These are phyloP conservation scores for Drosophila acutilabella DNA, from an alignment of 2,888 invertebrate species.

Conservation along the genomic window DNA sequence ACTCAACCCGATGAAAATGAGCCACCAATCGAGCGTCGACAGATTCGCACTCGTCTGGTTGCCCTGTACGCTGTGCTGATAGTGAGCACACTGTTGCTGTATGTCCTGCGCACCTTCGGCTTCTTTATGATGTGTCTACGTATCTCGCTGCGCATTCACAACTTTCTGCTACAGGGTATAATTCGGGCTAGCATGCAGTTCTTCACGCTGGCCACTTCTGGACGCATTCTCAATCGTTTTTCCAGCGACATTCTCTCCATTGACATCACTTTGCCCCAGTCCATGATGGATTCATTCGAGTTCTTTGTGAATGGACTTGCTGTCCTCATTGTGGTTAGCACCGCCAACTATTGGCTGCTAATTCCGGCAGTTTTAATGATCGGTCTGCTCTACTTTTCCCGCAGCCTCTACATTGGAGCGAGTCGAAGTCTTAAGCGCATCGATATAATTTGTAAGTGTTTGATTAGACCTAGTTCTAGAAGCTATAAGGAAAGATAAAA, in stretches of 20 bases:
- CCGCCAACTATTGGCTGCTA: conserved; percentile 88
- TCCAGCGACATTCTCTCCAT: conserved; percentile 90
- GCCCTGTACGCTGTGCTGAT: conserved; percentile 80
- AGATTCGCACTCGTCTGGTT: conserved; percentile 71
- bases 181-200: conserved; percentile 90
- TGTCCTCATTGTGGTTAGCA: conserved; percentile 88
- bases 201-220: conserved; percentile 89
- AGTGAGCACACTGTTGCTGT: conserved; percentile 84
- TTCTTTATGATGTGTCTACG: conserved; percentile 91
- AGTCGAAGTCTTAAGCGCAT: conserved; percentile 86
- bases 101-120: conserved; percentile 87
- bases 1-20: conserved; percentile 64
- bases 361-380: conserved; percentile 87
- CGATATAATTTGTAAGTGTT: conserved; percentile 83
- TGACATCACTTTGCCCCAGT: conserved; percentile 87
- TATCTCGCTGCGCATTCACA: conserved; percentile 91
- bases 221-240: conserved; percentile 90
- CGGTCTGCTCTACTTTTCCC: conserved; percentile 86
- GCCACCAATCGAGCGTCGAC: conserved; percentile 49
- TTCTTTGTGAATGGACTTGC: conserved; percentile 82
- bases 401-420: conserved; percentile 86
- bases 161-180: conserved; percentile 91
- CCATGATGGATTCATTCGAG: conserved; percentile 87
- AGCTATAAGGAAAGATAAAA: too few species aligned
- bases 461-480: background rate